Conservation (phyloP, 2,113 vertebrate genomes). For the Panurus biarmicus region DNA sequence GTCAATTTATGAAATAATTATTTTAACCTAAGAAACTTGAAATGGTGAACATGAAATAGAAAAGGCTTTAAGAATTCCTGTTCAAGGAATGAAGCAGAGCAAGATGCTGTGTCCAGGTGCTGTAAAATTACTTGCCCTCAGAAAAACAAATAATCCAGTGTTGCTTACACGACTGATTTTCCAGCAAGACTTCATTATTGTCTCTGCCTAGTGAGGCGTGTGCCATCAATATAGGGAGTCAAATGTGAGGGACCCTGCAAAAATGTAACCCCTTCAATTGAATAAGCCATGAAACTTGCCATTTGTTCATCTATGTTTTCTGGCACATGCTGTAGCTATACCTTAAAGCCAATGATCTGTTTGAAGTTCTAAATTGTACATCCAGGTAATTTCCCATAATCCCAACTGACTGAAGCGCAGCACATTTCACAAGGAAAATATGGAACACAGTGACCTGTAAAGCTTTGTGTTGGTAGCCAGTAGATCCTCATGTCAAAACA, state of each 20-base stretch:
- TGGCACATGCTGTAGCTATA: not conserved
- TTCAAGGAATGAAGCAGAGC: not conserved
- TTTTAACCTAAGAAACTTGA: not conserved
- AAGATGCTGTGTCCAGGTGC: not conserved
- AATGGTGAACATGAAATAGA: not conserved
- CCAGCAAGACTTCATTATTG: not conserved
- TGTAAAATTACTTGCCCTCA: not conserved
- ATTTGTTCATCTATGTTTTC: not conserved
- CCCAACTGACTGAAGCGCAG: not conserved
- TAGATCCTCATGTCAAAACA: slow-evolving; percentile 55
- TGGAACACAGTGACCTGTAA: slow-evolving; percentile 54
- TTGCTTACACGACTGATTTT: not conserved
- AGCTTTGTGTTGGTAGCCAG: slow-evolving; percentile 22
- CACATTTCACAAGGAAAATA: slow-evolving; percentile 24
- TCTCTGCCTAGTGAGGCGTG: not conserved
- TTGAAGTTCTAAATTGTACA: not conserved
- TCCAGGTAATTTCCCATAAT: not conserved
- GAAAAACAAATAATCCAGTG: not conserved
- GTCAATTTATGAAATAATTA: not conserved
- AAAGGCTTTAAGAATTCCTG: not conserved
- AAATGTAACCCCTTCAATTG: not conserved
- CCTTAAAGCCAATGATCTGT: not conserved
- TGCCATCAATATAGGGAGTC: not conserved
- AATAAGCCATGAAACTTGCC: not conserved
- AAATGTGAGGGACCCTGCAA: not conserved